Percentiles rank a stretch among this genome's conserved stretches.
Evolutionary conservation across 2,113 vertebrate genomes (phyloP).

Genomic region (Paratilapia polleni): DNA sequence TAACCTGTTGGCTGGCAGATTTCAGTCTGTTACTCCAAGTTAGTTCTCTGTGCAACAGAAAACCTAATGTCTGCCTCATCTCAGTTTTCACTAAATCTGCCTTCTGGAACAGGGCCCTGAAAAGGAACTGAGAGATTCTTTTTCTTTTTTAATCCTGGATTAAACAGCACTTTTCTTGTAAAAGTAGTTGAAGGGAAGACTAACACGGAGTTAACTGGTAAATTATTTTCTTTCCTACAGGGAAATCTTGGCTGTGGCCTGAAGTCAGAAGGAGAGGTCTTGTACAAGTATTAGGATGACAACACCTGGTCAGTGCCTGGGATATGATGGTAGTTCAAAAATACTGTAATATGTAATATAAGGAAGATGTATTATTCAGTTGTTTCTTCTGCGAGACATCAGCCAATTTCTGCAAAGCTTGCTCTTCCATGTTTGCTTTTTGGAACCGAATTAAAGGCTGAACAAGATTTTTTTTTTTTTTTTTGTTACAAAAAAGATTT

Average conservation of each 20-base stretch:
- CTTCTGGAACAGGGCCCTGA: neutral
- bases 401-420: neutral
- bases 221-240: slow-evolving; percentile 29
- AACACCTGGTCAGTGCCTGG: slow-evolving; percentile 6
- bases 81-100: neutral
- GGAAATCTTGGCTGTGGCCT: slow-evolving; percentile 9
- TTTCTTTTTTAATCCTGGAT: no score
- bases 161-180: neutral
- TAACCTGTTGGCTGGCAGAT: no score
- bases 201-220: neutral
- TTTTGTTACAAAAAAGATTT: neutral
- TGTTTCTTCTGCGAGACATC: neutral
- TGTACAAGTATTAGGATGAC: neutral
- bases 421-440: slow-evolving; percentile 8
- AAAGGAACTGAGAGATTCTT: neutral
- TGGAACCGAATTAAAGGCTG: slow-evolving; percentile 7
- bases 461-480: neutral
- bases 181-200: neutral
- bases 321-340: slow-evolving; percentile 1
- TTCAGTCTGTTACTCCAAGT: neutral
- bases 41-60: neutral
- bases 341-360: neutral
- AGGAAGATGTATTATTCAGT: neutral
- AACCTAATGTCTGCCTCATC: neutral
- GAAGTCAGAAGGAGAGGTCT: slow-evolving; percentile 29